phyloP scores from a whole-genome alignment of 2,888 invertebrate species.

The Dolomedes plantarius region DNA sequence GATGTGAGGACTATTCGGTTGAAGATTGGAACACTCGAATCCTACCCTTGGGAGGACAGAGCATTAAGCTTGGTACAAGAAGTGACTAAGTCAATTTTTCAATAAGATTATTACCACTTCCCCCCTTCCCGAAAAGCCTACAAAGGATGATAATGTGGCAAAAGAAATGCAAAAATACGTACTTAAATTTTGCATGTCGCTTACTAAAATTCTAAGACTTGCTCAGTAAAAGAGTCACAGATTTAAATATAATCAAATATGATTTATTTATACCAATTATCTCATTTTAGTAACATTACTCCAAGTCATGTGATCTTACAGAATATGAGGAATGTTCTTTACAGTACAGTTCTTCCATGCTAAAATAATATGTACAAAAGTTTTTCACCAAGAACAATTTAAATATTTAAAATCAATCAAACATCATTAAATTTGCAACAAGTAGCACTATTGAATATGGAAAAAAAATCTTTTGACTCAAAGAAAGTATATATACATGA shows the following conservation, averaged over 20 bases:
- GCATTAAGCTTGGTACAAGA: too few relatives aligned
- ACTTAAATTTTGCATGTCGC: too few relatives aligned
- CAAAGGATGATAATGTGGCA: too few relatives aligned
- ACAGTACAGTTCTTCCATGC: slow-evolving; percentile 2
- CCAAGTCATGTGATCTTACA: slow-evolving; percentile 10
- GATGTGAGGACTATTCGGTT: too few relatives aligned
- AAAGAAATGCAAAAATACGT: too few relatives aligned
- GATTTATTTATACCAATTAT: slow-evolving; percentile 13
- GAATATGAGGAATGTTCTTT: slow-evolving; percentile 6
- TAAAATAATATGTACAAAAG: slow-evolving; percentile 11
- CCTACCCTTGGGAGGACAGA: too few relatives aligned
- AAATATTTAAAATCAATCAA: not conserved
- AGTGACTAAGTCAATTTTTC: too few relatives aligned
- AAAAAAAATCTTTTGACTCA: not conserved
- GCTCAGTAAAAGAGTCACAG: not conserved
- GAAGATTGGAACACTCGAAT: too few relatives aligned
- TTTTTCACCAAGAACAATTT: not conserved
- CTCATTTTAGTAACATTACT: slow-evolving; percentile 9
- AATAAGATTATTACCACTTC: too few relatives aligned
- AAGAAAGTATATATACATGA: not conserved
- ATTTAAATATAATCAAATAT: slow-evolving; percentile 12
- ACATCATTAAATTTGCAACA: slow-evolving; percentile 2
- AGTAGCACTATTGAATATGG: not conserved
- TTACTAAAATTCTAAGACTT: too few relatives aligned
- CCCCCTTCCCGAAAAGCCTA: too few relatives aligned